A percentile compares a stretch with the other conserved stretches of the same genome.
These are phyloP conservation scores for Muntiacus reevesi DNA, from an alignment of 2,113 vertebrate genomes.

Conservation along the genomic window DNA sequence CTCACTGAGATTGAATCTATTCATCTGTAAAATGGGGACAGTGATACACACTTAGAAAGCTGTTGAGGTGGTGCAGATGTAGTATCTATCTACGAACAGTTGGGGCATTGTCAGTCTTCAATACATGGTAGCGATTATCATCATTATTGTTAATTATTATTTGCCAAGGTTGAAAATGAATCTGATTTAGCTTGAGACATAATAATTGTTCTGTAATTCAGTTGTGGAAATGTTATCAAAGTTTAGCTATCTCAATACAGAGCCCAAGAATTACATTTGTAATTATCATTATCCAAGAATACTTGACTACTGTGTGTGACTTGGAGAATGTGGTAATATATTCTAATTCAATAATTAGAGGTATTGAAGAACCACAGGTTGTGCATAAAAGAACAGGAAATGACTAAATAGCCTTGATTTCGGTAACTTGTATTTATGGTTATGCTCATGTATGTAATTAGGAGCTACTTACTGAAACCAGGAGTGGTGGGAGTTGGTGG, in stretches of 20 bases:
- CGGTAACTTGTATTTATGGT: slow-evolving; percentile 67
- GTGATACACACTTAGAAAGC: background rate
- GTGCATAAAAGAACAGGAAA: slow-evolving; percentile 65
- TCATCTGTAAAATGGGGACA: background rate
- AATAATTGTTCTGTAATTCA: background rate
- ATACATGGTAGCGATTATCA: background rate
- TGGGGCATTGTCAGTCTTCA: background rate
- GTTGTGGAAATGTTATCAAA: slow-evolving; percentile 20
- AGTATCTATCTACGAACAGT: background rate
- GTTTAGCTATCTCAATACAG: slow-evolving; percentile 22
- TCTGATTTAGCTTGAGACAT: background rate
- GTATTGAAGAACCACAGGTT: slow-evolving; percentile 64
- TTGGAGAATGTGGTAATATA: slow-evolving; percentile 55
- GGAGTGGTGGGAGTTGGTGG: background rate
- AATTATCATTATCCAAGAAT: slow-evolving; percentile 43
- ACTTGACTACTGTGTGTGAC: slow-evolving; percentile 46
- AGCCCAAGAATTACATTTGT: background rate
- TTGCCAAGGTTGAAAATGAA: slow-evolving; percentile 7
- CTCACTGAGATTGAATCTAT: background rate
- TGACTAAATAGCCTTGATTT: slow-evolving; percentile 65
- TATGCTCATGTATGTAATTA: slow-evolving; percentile 60
- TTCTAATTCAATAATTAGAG: slow-evolving; percentile 72
- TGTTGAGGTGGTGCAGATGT: background rate
- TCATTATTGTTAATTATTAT: background rate
- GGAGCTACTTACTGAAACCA: slow-evolving; percentile 43